phyloP scores from a whole-genome alignment of 2,113 vertebrate species.

The Pteropus alecto region DNA sequence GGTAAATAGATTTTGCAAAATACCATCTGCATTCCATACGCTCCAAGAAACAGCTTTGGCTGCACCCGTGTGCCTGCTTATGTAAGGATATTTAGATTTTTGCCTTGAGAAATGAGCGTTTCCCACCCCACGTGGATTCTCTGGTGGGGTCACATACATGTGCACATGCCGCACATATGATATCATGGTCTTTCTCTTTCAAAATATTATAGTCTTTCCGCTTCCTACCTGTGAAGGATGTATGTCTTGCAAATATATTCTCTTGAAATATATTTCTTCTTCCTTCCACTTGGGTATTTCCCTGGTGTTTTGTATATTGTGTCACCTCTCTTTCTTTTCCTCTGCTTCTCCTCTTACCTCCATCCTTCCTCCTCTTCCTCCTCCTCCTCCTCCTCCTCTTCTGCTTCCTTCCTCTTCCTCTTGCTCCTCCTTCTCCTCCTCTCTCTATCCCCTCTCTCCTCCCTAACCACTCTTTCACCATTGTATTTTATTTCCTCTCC shows the following conservation, averaged over 20 bases:
- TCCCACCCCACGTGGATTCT: neutral
- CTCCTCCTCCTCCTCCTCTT: neutral
- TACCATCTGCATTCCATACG: neutral
- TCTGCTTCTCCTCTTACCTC: neutral
- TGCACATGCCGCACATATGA: neutral
- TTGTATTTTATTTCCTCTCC: neutral
- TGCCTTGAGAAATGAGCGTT: neutral
- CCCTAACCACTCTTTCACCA: neutral
- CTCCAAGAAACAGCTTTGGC: neutral
- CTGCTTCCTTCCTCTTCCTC: neutral
- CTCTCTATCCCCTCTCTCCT: neutral
- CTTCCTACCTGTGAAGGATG: neutral
- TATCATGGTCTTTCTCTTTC: conserved; percentile 16
- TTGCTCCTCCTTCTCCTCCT: neutral
- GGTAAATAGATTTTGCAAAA: conserved; percentile 80
- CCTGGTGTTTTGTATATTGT: neutral
- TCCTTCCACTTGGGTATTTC: neutral
- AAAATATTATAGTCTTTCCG: neutral
- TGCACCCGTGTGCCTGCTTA: neutral
- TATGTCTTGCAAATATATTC: neutral
- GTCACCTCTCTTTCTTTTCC: neutral
- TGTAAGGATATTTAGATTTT: conserved; percentile 7
- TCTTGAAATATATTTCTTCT: neutral
- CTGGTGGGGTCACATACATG: neutral
- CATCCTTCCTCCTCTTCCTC: neutral